A percentile compares a stretch with the other conserved stretches of the same genome.
phyloP scores from a whole-genome alignment of 2,888 invertebrate species.

The Charanyca ferruginea region DNA sequence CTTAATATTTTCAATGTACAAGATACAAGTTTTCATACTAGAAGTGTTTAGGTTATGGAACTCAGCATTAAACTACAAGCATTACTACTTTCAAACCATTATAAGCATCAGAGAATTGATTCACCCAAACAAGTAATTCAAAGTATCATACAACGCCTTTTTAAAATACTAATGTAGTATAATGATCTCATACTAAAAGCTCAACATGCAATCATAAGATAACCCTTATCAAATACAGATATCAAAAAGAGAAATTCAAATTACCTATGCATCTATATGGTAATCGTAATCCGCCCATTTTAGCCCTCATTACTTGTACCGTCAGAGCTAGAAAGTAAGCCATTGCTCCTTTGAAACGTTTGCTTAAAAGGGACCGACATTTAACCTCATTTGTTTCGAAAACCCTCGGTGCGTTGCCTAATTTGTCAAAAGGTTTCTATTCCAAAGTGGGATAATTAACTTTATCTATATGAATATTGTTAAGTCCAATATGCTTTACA shows the following conservation, averaged over 20 bases:
- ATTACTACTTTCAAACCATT: background rate
- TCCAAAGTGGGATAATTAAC: slow-evolving; percentile 59
- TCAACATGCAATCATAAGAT: slow-evolving; percentile 47
- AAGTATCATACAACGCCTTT: slow-evolving; percentile 15
- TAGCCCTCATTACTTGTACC: slow-evolving; percentile 54
- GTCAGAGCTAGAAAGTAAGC: slow-evolving; percentile 62
- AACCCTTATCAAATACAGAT: slow-evolving; percentile 49
- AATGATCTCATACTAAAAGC: slow-evolving; percentile 57
- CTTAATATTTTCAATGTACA: background rate
- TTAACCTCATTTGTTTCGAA: slow-evolving; percentile 62
- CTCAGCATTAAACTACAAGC: background rate
- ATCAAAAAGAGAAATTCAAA: slow-evolving; percentile 59
- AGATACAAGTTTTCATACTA: background rate
- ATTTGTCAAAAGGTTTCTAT: slow-evolving; percentile 63
- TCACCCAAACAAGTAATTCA: slow-evolving; percentile 30
- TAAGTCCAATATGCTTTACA: slow-evolving; percentile 37
- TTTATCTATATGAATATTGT: slow-evolving; percentile 69
- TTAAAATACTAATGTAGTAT: slow-evolving; percentile 44
- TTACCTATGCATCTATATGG: slow-evolving; percentile 57
- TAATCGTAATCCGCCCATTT: slow-evolving; percentile 57
- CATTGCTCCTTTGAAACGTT: slow-evolving; percentile 47
- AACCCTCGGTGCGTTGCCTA: slow-evolving; percentile 58
- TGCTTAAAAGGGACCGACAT: slow-evolving; percentile 67
- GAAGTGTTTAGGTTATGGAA: background rate
- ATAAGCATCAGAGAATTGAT: background rate